Evolutionary conservation across 2,797 vertebrate species (phyloP), one percentile per base, ranked within the genome.

Genomic region (Ficedula albicollis): DNA sequence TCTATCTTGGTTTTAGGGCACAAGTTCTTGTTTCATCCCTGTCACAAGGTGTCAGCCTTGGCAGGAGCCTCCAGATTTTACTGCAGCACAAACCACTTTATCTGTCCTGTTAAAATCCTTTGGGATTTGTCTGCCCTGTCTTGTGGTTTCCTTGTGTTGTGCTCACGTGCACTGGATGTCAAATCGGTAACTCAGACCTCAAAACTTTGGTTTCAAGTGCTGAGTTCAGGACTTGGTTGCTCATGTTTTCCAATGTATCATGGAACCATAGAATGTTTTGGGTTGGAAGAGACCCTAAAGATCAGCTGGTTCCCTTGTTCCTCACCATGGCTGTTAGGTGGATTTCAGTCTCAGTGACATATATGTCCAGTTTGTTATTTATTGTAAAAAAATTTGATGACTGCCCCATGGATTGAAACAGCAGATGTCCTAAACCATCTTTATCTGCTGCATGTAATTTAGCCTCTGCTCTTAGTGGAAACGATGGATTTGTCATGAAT

Each of bases 11-110:
- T 76, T 81, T 76, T 86, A 52, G 85, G 67, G 49, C 38, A 87
- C 76, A 96, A 84, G 67, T 59, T 73, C 59, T 91, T 10, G 2
- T 88, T 95, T 95, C 83, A 86, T 89, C 43, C 20, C 23, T 0
- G 8, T 90, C 63, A 49, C 14, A 46, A 80, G 72, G 88, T 84
- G 87, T 79, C 90, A 96, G 15, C 83, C 52, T 88, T 95, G 93
- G 81, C 90, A 95, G 49, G 27, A 95, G n/a, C 38, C 34, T 90
- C 73, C 46, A 51, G 54, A 39, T 56, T 88, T 91, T 81, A 52
- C 67, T 84, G 63, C 19, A 76, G 77, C 67, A 88, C 80, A 84
- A 81, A 72, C 34, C 92, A 14, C 55, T 93, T 87, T 63, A 56
- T 17, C 74, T 84, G 27, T 74, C 67, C 41, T 66, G 26, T 66